These are phyloP conservation scores for Cossypha dichroa DNA, from an alignment of 2,797 vertebrate species.

Conservation along the genomic window DNA sequence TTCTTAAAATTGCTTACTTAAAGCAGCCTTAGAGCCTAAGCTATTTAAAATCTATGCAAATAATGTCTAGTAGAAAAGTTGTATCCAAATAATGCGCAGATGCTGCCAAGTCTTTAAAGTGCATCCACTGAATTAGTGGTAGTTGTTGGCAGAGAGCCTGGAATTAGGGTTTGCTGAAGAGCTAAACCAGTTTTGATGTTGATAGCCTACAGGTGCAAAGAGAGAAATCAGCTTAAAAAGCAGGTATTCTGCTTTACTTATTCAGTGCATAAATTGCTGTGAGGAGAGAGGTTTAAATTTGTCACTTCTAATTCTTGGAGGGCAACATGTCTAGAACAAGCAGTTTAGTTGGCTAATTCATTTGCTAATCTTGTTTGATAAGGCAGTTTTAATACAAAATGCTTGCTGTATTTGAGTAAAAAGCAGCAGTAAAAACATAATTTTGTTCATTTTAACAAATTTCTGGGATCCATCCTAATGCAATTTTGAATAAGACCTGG, in stretches of 20 bases:
- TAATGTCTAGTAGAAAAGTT: neutral
- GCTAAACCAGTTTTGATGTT: neutral
- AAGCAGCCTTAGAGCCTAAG: neutral
- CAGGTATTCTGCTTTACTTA: neutral
- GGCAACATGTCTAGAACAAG: neutral
- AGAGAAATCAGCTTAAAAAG: neutral
- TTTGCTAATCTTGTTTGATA: neutral
- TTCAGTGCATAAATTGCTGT: neutral
- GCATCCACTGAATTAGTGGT: neutral
- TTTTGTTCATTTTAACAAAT: neutral
- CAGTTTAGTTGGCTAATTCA: neutral
- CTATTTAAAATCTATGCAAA: conserved; percentile 29
- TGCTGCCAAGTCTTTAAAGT: conserved; percentile 43
- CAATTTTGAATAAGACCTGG: neutral
- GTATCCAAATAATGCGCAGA: neutral
- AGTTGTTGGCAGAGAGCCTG: neutral
- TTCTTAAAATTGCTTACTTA: neutral
- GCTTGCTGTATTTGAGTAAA: neutral
- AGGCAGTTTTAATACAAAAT: neutral
- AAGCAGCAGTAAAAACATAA: neutral
- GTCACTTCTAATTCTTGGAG: neutral
- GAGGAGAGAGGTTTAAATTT: neutral
- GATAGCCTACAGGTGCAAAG: neutral
- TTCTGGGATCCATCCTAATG: neutral
- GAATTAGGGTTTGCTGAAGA: neutral